A percentile compares a stretch with the other conserved stretches of the same genome.
These are phyloP conservation scores for Drosophila paucipuncta DNA, from an alignment of 2,888 invertebrate species.

Conservation along the genomic window DNA sequence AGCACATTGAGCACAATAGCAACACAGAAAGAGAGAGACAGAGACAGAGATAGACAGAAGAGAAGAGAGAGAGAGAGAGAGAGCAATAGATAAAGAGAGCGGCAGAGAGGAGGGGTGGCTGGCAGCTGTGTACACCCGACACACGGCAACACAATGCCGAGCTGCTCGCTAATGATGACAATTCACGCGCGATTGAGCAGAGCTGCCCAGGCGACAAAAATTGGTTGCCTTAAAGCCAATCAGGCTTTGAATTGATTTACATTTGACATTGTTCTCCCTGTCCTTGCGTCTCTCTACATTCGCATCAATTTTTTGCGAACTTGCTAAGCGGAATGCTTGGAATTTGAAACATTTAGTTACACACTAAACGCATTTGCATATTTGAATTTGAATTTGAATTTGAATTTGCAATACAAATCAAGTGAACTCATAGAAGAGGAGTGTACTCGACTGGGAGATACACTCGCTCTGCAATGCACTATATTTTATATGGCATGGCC, in stretches of 20 bases:
- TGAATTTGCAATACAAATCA: conserved; percentile 5
- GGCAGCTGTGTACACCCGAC: conserved; percentile 31
- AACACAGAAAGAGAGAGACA: conserved; percentile 17
- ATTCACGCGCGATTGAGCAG: conserved; percentile 46
- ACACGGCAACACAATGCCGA: conserved; percentile 40
- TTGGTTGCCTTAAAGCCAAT: background rate
- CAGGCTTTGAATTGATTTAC: background rate
- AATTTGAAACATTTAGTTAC: conserved; percentile 21
- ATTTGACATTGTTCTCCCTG: background rate
- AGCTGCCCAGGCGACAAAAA: conserved; percentile 32
- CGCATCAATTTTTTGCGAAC: conserved; percentile 3
- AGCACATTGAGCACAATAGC: conserved; percentile 78
- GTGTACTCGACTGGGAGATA: background rate
- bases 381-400: conserved; percentile 4
- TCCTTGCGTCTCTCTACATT: background rate
- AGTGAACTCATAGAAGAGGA: background rate
- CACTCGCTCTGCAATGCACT: background rate
- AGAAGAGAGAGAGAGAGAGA: background rate
- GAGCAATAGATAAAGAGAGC: background rate
- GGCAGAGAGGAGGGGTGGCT: background rate
- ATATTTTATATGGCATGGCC: background rate
- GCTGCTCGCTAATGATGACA: conserved; percentile 48
- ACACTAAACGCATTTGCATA: conserved; percentile 4
- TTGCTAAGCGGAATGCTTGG: conserved; percentile 18
- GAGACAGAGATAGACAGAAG: conserved; percentile 4